Base-by-base conservation (phyloP, 2,797 vertebrate species). In the Sparidentex hasta region DNA sequence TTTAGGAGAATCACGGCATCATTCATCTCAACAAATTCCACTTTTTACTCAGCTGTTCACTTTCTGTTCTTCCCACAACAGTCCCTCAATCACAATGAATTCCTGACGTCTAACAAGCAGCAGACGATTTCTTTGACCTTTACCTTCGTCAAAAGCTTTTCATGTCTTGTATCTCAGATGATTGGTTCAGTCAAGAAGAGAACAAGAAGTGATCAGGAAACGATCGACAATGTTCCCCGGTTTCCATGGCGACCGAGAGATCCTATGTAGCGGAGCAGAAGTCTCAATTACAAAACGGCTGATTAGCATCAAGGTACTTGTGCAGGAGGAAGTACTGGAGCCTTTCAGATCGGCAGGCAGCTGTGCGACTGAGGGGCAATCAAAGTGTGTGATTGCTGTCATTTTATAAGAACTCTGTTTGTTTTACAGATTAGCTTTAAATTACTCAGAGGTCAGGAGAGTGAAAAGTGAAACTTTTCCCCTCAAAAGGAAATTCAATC, bases 281-380 rank as follows among this genome's bases (percentile, higher is more conserved):
- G 87, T 90, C 90, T 93, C 90, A 91, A 91, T 94, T 93, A 92
- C 92, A 91, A 93, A 92, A 91, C 75, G 84, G 84, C 89, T 95
- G 94, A 96, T 95, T 96, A 95, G 87, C 72, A 91, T 92, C 91
- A 94, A 94, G 92, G 92, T 94, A 94, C 91, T 95, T 92, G 88
- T 94, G 92, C 90, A 71, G 83, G 91, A 94, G 94, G 94, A 96
- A 95, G 92, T 80, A 78, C 78, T 71, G 76, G 82, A 94, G 90
- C 46, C 83, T 91, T 88, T 91, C 83, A 87, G 81, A 93, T 87
- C 80, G 74, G 83, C 89, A 93, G 89, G 92, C 94, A 95, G 94
- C 94, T 95, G 94, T 88, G 87, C 74, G 47, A 88, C 90, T 88
- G 89, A 90, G 86, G 81, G 72, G 87, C 86, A 94, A 95, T 94